phyloP scores from a whole-genome alignment of 2,113 vertebrate species.

The Donacobius atricapilla region DNA sequence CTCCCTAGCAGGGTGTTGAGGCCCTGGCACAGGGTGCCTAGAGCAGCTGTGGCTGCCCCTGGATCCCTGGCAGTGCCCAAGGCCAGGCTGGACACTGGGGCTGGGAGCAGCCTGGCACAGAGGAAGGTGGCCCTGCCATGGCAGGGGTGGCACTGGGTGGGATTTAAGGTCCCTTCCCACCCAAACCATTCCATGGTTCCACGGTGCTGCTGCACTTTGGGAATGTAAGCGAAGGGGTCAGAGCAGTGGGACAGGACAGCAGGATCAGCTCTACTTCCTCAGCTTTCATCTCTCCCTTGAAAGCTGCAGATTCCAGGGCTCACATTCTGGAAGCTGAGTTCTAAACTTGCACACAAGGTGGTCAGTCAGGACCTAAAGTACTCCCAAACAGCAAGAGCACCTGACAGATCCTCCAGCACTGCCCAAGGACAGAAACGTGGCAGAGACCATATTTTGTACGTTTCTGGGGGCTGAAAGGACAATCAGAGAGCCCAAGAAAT shows the following conservation, averaged over 20 bases:
- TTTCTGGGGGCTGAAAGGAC: background rate
- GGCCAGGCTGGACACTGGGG: background rate
- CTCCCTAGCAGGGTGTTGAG: background rate
- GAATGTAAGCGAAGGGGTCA: background rate
- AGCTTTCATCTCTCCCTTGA: background rate
- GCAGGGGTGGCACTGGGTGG: accelerated
- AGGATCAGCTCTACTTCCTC: background rate
- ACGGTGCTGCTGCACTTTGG: background rate
- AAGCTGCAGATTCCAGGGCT: background rate
- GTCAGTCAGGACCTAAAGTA: background rate
- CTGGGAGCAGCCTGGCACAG: too few relatives aligned
- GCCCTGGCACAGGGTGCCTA: background rate
- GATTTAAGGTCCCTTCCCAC: accelerated
- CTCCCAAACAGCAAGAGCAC: background rate
- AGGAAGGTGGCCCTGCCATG: background rate
- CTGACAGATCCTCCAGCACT: background rate
- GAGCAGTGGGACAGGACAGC: background rate
- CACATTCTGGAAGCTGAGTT: background rate
- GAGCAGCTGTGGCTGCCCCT: background rate
- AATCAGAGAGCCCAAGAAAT: background rate
- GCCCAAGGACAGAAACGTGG: background rate
- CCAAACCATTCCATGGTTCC: background rate
- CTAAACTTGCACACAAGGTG: background rate
- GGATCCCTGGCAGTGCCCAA: background rate
- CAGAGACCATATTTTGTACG: background rate